phyloP scores from a whole-genome alignment of 2,113 vertebrate genomes.

The Pitta sordida region DNA sequence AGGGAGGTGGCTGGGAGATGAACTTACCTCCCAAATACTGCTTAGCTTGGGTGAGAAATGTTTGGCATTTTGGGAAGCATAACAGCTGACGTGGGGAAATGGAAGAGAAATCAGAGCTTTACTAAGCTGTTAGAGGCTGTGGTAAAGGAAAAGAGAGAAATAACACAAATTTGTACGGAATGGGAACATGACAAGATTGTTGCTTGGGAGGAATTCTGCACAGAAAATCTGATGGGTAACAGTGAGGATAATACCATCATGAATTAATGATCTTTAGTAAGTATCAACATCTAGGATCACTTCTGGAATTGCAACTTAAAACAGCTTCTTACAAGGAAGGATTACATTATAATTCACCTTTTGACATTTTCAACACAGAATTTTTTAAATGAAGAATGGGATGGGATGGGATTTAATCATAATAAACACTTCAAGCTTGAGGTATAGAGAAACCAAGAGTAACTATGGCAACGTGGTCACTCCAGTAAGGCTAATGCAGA shows the following conservation, averaged over 20 bases:
- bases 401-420: slow-evolving; percentile 32
- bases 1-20: neutral
- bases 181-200: neutral
- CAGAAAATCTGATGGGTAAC: neutral
- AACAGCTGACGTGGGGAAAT: neutral
- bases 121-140: neutral
- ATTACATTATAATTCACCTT: neutral
- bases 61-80: neutral
- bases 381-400: neutral
- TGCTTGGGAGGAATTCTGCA: neutral
- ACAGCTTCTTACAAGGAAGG: neutral
- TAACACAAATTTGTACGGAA: neutral
- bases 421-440: slow-evolving; percentile 68
- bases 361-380: neutral
- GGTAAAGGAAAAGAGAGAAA: neutral
- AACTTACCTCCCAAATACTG: neutral
- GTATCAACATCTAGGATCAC: neutral
- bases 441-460: slow-evolving; percentile 65
- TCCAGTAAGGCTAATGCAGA: slow-evolving; percentile 70
- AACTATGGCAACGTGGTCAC: slow-evolving; percentile 78
- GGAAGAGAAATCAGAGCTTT: neutral
- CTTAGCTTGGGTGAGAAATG: neutral
- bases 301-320: neutral
- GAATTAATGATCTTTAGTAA: neutral
- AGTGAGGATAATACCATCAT: neutral